Conservation (phyloP, 2,888 invertebrate genomes). For the Bembecia ichneumoniformis region DNA sequence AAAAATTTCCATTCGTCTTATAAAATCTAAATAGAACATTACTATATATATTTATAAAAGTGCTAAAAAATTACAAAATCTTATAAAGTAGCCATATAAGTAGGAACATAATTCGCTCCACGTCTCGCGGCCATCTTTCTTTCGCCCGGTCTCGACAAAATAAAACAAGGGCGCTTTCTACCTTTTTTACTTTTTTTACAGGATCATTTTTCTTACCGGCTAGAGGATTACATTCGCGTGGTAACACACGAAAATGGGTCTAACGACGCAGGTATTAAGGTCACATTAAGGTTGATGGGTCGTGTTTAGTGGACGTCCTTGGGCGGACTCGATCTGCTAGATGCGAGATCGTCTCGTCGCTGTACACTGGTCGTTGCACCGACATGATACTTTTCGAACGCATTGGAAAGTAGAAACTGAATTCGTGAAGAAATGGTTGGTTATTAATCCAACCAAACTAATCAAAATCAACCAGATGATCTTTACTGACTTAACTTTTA, state of each 20-base stretch:
- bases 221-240: constrained; percentile 42
- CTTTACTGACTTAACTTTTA: too few species aligned
- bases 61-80: constrained; percentile 17
- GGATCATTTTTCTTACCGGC: constrained; percentile 70
- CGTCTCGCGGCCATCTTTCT: constrained; percentile 62
- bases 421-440: constrained; percentile 27
- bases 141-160: constrained; percentile 52
- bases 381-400: constrained; percentile 64
- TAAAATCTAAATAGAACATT: too few species aligned
- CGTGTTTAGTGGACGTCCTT: constrained; percentile 66
- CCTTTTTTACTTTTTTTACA: constrained; percentile 65
- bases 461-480: too few species aligned
- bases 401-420: constrained; percentile 68
- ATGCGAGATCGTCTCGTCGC: constrained; percentile 62
- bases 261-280: constrained; percentile 29
- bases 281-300: constrained; percentile 25
- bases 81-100: constrained; percentile 38
- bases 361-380: constrained; percentile 68
- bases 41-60: too few species aligned
- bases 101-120: constrained; percentile 57
- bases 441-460: too few species aligned
- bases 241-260: constrained; percentile 22
- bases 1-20: too few species aligned
- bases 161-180: constrained; percentile 59
- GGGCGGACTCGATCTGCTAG: constrained; percentile 72